These are phyloP conservation scores for Uloborus plumipes DNA, from an alignment of 2,888 invertebrate genomes.

Conservation along the genomic window DNA sequence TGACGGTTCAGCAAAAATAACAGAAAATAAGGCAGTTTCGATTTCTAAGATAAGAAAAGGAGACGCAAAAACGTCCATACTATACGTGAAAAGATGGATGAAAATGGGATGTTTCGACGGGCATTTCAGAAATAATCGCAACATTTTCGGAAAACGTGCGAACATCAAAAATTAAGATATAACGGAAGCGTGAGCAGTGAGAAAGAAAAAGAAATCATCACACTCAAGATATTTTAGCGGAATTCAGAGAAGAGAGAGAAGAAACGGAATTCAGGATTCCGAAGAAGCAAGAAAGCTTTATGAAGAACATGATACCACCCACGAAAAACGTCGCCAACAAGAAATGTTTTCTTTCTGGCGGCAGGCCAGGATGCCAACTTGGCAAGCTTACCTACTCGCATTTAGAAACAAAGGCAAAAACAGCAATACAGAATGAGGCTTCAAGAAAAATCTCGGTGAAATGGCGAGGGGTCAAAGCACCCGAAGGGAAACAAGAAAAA, in stretches of 20 bases:
- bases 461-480: conserved; percentile 53
- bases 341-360: conserved; percentile 32
- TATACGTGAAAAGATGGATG: too few species aligned
- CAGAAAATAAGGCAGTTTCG: too few species aligned
- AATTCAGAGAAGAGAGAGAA: not conserved
- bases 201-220: not conserved
- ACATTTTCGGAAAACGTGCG: too few species aligned
- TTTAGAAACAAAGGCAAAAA: conserved; percentile 56
- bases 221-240: not conserved
- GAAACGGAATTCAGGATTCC: not conserved
- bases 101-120: too few species aligned
- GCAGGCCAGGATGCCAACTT: conserved; percentile 40
- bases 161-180: too few species aligned
- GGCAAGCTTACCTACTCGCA: conserved; percentile 24
- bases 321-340: conserved; percentile 22
- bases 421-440: conserved; percentile 9
- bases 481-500: not conserved
- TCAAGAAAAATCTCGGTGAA: conserved; percentile 21
- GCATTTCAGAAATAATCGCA: too few species aligned
- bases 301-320: conserved; percentile 47
- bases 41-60: too few species aligned
- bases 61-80: too few species aligned
- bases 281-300: conserved; percentile 4
- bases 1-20: too few species aligned
- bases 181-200: too few species aligned